Percentiles rank a stretch among this genome's conserved stretches.
Conservation (phyloP, 1,140 invertebrate species). For the Rhopalosiphum padi region DNA sequence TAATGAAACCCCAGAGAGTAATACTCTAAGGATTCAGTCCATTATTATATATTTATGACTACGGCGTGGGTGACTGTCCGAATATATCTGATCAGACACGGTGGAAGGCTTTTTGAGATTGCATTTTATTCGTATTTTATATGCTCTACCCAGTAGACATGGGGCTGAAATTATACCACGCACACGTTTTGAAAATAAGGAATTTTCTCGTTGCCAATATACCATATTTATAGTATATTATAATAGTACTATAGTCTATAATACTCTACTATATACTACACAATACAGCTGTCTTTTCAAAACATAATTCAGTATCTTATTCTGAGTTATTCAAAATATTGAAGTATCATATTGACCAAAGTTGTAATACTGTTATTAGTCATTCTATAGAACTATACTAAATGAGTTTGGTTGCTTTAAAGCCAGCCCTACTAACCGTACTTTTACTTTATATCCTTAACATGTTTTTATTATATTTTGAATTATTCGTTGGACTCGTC, state of each 20-base stretch:
- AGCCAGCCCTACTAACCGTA: too few relatives aligned
- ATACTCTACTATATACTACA: background rate
- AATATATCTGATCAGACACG: slow-evolving; percentile 21
- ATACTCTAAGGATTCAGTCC: slow-evolving; percentile 52
- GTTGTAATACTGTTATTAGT: background rate
- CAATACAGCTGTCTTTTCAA: background rate
- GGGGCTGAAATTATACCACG: background rate
- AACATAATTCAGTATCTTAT: background rate
- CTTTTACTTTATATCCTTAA: background rate
- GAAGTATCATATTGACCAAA: background rate
- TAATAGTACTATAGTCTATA: too few relatives aligned
- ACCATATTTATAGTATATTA: background rate
- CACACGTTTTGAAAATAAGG: background rate
- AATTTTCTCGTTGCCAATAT: background rate
- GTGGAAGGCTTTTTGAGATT: slow-evolving; percentile 4
- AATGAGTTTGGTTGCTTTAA: background rate
- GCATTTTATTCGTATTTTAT: slow-evolving; percentile 37
- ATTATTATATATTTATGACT: slow-evolving; percentile 53
- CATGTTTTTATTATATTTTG: background rate
- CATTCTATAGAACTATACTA: background rate
- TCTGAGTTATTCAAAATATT: background rate
- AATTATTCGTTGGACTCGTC: background rate
- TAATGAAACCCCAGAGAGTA: slow-evolving; percentile 52
- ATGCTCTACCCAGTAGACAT: background rate
- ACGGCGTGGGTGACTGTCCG: slow-evolving; percentile 13